Evolutionary conservation across 2,888 invertebrate species (phyloP), one percentile per base, ranked within the genome.

Genomic region (Eupithecia vulgata): DNA sequence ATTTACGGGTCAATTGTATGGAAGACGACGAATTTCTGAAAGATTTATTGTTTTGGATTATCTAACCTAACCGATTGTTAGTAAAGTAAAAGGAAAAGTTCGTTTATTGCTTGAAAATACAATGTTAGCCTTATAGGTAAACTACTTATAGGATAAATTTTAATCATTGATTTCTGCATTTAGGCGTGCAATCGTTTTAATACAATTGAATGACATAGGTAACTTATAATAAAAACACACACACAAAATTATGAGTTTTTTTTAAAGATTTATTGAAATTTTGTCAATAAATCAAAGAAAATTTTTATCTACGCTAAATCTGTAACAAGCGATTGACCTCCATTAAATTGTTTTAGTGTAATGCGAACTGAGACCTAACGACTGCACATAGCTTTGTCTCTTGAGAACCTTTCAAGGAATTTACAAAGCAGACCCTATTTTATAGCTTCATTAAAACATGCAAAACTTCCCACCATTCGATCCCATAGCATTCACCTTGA

Each of bases 1-100:
- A 85, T 82, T 81, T 79, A 80, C 80, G 81, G 75, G 81, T 82
- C 84, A 82, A 82, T 79, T 72, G 76, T 76, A 81, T 81, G 81
- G 81, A 82, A 77, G 79, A 81, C 75, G 68, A 77, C 40, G 68
- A 73, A 77, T 77, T 75, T 76, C 73, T 81, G 72, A 68, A 67
- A 71, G 76, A 70, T 79, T 78, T 70, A 71, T 73, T 70, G 78
- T 71, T 67, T 75, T 67, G 73, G 35, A 77, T 75, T 75, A 77
- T 77, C 73, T 74, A 45, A 61, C 61, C 73, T 74, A 45, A 61
- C 61, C 35, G 62, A 73, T 73, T 74, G 74, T 76, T 73, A 74
- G 73, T 21, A 30, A 30, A 30, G 30, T 30, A 30, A 30, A 30
- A 30, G 30, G 4, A 3, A 30, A 3, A n/a, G n/a, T n/a, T n/a